Evolutionary conservation across 2,113 vertebrate species (phyloP).

Genomic region (Sisor rabdophorus): DNA sequence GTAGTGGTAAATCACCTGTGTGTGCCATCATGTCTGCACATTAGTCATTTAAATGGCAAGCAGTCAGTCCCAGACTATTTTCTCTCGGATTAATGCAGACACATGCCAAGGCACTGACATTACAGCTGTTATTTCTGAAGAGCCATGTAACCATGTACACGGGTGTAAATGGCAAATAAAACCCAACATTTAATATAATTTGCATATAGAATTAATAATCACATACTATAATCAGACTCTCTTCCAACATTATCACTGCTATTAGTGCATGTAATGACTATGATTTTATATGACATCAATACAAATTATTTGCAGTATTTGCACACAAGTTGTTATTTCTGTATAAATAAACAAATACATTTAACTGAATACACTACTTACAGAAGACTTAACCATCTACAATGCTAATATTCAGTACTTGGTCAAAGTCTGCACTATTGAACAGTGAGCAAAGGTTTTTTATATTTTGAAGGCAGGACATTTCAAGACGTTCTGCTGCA

Average conservation of each 20-base stretch:
- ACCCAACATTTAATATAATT: background rate
- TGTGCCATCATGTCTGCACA: conserved; percentile 40
- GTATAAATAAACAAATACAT: no score
- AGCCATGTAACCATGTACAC: background rate
- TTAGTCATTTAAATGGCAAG: conserved; percentile 41
- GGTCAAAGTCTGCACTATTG: background rate
- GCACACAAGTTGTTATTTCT: no score
- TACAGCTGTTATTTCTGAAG: conserved; percentile 18
- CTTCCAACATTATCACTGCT: background rate
- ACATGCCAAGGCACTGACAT: conserved; percentile 12
- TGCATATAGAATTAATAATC: background rate
- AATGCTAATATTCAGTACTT: background rate
- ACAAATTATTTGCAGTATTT: no score
- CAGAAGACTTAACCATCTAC: background rate
- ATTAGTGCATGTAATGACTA: background rate
- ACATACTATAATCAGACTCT: background rate
- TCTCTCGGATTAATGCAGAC: conserved; percentile 16
- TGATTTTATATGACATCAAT: background rate
- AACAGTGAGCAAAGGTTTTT: background rate
- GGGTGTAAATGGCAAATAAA: conserved; percentile 19
- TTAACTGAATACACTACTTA: background rate
- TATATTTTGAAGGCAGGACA: background rate
- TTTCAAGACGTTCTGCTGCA: background rate
- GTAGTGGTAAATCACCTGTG: conserved; percentile 32
- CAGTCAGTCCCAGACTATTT: conserved; percentile 37